These are phyloP conservation scores for Eristalis pertinax DNA, from an alignment of 2,888 invertebrate genomes.

Conservation along the genomic window DNA sequence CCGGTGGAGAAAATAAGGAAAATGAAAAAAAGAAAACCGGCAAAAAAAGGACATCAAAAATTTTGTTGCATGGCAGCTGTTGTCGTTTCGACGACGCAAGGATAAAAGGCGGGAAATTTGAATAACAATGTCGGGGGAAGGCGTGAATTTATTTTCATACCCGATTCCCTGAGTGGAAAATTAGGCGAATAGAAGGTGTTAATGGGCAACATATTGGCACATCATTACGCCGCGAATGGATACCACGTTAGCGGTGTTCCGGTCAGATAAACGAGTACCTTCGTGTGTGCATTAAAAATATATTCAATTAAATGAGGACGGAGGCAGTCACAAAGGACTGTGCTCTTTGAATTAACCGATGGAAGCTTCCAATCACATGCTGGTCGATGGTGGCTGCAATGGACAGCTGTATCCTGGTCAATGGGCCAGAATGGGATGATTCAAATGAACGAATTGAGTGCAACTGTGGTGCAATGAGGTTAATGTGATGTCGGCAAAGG, in stretches of 20 bases:
- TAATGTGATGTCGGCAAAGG: neutral
- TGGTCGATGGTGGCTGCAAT: conserved; percentile 7
- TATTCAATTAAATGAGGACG: conserved; percentile 23
- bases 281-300: neutral
- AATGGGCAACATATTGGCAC: conserved; percentile 1
- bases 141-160: neutral
- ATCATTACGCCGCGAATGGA: neutral
- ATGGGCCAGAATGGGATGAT: conserved; percentile 24
- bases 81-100: conserved; percentile 18
- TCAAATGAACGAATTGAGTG: neutral
- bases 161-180: neutral
- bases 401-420: conserved; percentile 29
- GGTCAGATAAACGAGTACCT: neutral
- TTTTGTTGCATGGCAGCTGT: conserved; percentile 27
- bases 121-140: conserved; percentile 2
- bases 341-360: conserved; percentile 22
- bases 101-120: conserved; percentile 18
- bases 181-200: conserved; percentile 1
- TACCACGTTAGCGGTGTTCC: neutral
- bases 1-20: neutral
- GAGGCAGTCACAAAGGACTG: conserved; percentile 9
- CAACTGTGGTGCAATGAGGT: neutral
- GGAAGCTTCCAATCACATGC: conserved; percentile 24
- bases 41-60: neutral
- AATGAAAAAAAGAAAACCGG: neutral